A percentile compares a stretch with the other conserved stretches of the same genome.
These are phyloP conservation scores for Tetrao urogallus DNA, from an alignment of 2,113 vertebrate genomes.

Conservation along the genomic window DNA sequence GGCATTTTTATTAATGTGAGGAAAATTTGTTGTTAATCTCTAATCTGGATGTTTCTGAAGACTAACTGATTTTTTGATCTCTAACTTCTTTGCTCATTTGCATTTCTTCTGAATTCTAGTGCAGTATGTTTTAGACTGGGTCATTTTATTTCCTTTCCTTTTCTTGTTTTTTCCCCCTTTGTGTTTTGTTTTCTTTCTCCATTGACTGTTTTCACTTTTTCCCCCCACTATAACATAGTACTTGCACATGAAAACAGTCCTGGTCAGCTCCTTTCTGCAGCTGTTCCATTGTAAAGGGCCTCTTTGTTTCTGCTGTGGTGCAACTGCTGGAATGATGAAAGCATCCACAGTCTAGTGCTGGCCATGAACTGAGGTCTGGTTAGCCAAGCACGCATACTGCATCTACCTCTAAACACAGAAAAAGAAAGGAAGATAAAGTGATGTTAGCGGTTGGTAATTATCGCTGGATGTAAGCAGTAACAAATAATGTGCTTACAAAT, in stretches of 20 bases:
- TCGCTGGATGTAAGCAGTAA: constrained; percentile 1
- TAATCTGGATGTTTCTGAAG: not conserved
- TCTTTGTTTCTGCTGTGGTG: constrained; percentile 42
- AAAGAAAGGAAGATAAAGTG: not conserved
- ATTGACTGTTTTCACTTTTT: constrained; percentile 15
- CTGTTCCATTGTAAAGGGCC: constrained; percentile 36
- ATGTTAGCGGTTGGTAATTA: constrained; percentile 5
- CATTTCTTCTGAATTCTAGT: not conserved
- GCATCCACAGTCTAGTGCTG: not conserved
- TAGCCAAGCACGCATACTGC: constrained; percentile 13
- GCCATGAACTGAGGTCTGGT: not conserved
- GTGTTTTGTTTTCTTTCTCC: constrained; percentile 1
- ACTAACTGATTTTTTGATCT: not conserved
- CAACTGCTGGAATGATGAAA: constrained; percentile 24
- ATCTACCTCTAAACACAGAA: not conserved
- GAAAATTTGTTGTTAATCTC: not conserved
- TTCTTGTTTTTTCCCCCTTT: not conserved
- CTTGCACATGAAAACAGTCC: not conserved
- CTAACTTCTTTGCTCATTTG: not conserved
- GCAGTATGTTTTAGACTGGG: not conserved
- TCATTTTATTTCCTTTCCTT: not conserved
- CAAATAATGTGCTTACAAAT: not conserved
- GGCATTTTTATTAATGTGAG: not conserved
- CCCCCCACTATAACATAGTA: not conserved
- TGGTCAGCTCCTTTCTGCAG: constrained; percentile 53